Percentiles rank a stretch among this genome's conserved stretches.
These are phyloP conservation scores for Drosophila navojoa DNA, from an alignment of 1,140 invertebrate species.

Conservation along the genomic window DNA sequence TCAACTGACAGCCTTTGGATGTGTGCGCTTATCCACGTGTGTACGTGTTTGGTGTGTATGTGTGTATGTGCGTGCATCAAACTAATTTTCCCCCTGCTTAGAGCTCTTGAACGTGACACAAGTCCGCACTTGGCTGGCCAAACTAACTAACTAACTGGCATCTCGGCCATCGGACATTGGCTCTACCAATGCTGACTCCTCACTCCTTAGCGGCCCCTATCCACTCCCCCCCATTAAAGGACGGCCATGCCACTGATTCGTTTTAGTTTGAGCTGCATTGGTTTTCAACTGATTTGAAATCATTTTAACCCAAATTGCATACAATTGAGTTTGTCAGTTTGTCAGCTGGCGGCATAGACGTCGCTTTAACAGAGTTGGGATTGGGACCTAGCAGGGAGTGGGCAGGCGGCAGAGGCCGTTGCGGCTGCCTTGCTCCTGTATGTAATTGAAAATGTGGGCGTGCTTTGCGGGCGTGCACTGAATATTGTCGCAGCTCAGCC, in stretches of 20 bases:
- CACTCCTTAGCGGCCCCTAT: not conserved
- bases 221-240: not conserved
- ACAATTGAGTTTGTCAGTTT: conserved; percentile 70
- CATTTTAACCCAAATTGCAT: conserved; percentile 78
- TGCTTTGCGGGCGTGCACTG: not conserved
- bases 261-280: conserved; percentile 30
- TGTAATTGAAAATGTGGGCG: conserved; percentile 4
- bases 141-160: conserved; percentile 18
- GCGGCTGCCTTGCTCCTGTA: not conserved
- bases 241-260: no score
- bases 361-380: not conserved
- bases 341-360: conserved; percentile 15
- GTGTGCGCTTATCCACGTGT: not conserved
- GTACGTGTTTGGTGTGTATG: conserved; percentile 25
- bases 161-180: not conserved
- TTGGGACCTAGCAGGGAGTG: no score
- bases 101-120: conserved; percentile 78
- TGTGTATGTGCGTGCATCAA: conserved; percentile 56
- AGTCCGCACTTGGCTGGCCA: conserved; percentile 64
- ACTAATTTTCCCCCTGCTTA: conserved; percentile 79
- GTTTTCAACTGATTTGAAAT: conserved; percentile 75
- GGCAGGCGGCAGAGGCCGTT: not conserved
- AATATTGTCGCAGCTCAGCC: not conserved
- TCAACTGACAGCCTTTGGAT: not conserved
- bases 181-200: not conserved